phyloP scores from a whole-genome alignment of 2,797 vertebrate species.

The Thalassophryne amazonica region DNA sequence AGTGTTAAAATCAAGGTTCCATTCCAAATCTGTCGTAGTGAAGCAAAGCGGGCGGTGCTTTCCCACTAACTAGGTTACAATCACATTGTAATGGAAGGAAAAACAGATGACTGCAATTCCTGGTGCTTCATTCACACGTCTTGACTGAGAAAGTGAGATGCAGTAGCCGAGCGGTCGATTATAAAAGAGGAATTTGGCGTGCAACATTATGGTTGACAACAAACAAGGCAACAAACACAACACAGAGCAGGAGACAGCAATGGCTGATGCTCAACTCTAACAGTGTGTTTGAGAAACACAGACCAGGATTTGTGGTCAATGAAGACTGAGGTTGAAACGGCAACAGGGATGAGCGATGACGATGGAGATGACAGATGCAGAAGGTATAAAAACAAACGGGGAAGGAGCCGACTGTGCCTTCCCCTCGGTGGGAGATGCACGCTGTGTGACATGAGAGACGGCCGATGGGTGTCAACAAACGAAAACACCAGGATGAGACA shows the following conservation, averaged over 20 bases:
- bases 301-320: background rate
- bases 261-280: slow-evolving; percentile 20
- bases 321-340: slow-evolving; percentile 11
- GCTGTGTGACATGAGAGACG: slow-evolving; percentile 35
- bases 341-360: slow-evolving; percentile 29
- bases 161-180: slow-evolving; percentile 21
- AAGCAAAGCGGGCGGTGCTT: slow-evolving; percentile 1
- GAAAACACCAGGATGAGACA: slow-evolving; percentile 56
- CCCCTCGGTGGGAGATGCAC: slow-evolving; percentile 28
- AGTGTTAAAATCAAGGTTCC: slow-evolving; percentile 15
- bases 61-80: slow-evolving; percentile 53
- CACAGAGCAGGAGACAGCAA: slow-evolving; percentile 12
- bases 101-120: slow-evolving; percentile 40
- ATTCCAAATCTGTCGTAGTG: background rate
- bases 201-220: slow-evolving; percentile 19
- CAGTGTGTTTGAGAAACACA: background rate
- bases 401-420: slow-evolving; percentile 20
- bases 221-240: slow-evolving; percentile 29
- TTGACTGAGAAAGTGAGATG: slow-evolving; percentile 29
- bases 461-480: slow-evolving; percentile 44
- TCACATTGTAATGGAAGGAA: slow-evolving; percentile 13
- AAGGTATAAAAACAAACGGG: slow-evolving; percentile 37
- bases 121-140: slow-evolving; percentile 23
- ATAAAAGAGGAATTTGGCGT: background rate
- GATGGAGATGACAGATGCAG: slow-evolving; percentile 57